phyloP scores from a whole-genome alignment of 1,140 invertebrate genomes.

The Philopotamus ludificatus region DNA sequence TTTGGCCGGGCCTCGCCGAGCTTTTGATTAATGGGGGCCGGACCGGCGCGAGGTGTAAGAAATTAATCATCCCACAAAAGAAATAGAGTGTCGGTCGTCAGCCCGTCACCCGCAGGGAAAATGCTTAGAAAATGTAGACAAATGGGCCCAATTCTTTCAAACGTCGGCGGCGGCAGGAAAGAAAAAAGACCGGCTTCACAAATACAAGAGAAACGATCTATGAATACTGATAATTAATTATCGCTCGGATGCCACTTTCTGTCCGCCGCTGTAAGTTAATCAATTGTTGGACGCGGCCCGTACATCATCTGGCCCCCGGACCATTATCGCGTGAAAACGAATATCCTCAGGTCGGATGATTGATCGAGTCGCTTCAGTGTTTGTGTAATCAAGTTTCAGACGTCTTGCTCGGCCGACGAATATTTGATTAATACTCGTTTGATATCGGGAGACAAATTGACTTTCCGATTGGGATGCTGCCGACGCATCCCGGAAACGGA shows the following conservation, averaged over 20 bases:
- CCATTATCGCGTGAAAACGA: neutral
- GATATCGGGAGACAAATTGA: too few relatives aligned
- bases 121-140: constrained; percentile 15
- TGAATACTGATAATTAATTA: constrained; percentile 24
- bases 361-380: too few relatives aligned
- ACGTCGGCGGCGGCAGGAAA: constrained; percentile 1
- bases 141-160: constrained; percentile 24
- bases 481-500: too few relatives aligned
- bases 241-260: constrained; percentile 11
- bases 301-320: neutral
- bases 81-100: constrained; percentile 28
- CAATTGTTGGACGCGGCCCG: constrained; percentile 1
- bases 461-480: too few relatives aligned
- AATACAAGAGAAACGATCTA: neutral
- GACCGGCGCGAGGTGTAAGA: constrained; percentile 24
- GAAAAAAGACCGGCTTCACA: neutral
- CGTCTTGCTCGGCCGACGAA: too few relatives aligned
- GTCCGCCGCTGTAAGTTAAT: constrained; percentile 8
- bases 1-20: neutral
- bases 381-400: too few relatives aligned
- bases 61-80: constrained; percentile 30
- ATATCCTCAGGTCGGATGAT: neutral
- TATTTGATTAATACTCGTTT: too few relatives aligned
- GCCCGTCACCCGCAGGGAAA: constrained; percentile 24
- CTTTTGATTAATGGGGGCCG: constrained; percentile 20